Evolutionary conservation across 2,797 vertebrate species (phyloP).

Genomic region (Bradypodion ventrale): DNA sequence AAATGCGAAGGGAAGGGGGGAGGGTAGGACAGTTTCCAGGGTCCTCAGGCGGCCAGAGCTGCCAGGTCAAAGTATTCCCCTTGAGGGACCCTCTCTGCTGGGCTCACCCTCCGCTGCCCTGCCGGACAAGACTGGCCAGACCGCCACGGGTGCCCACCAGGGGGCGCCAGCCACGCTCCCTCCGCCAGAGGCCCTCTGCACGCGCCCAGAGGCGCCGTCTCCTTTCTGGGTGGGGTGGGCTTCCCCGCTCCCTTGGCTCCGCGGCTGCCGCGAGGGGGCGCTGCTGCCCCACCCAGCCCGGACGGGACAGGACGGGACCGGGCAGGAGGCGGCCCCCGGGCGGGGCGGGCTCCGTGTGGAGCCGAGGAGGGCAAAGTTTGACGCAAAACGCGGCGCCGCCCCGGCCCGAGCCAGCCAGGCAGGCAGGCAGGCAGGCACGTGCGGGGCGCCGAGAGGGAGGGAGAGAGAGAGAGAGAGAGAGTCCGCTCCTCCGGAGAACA

Average conservation of each 20-base stretch:
- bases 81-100: too few relatives aligned
- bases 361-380: background rate
- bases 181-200: background rate
- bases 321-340: background rate
- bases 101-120: too few relatives aligned
- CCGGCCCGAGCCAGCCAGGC: too few relatives aligned
- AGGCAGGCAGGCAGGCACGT: background rate
- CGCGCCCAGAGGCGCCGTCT: background rate
- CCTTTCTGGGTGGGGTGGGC: background rate
- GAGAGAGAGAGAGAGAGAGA: too few relatives aligned
- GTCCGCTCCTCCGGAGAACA: too few relatives aligned
- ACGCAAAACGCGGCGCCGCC: background rate
- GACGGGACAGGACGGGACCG: background rate
- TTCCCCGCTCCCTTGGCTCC: too few relatives aligned
- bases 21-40: too few relatives aligned
- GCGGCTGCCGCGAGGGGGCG: background rate
- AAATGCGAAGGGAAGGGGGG: background rate
- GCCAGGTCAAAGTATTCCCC: too few relatives aligned
- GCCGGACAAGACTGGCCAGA: too few relatives aligned
- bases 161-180: too few relatives aligned
- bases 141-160: too few relatives aligned
- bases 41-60: too few relatives aligned
- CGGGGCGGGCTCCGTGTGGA: background rate
- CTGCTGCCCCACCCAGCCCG: background rate
- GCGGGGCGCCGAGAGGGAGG: background rate